Base-by-base conservation (phyloP, 2,113 vertebrate species). In the Zootoca vivipara region DNA sequence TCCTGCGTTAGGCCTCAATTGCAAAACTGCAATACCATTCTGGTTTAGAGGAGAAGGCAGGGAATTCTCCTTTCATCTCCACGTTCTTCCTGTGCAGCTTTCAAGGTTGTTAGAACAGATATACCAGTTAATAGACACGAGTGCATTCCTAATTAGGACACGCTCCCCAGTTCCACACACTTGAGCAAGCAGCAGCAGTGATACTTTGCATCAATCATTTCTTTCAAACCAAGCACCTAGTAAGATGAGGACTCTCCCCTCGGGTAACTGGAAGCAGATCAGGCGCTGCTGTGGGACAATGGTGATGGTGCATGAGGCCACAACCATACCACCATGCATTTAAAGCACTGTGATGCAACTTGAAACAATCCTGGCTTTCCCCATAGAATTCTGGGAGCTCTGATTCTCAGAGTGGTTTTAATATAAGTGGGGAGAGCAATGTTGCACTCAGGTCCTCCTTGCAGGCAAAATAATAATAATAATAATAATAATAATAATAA, bases 21-120 rank as follows among this genome's bases (percentile, higher is more conserved):
- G 20, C 30, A 89, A 52, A 52, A 52, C 46, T 52, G 86, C 33
- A 88, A 78, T 56, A 64, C 69, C 67, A 85, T 77, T 65, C 78
- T 78, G 72, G 35, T 85, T 83, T 16, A 35, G 56, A 52, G 46
- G 46, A 9, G 46, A 52, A 52, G 46, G 9, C 10, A 52, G 46
- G 46, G 46, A 52, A 52, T 52, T 20, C 33, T n/a, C 82, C 65
- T 13, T 58, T 64, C 38, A 26, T 30, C 78, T 62, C 40, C 13
- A 18, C 62, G 74, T 70, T 82, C 77, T 26, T 20, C 26, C 62
- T 24, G 0, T 38, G 80, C 6, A n/a, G 10, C 38, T 67, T 26
- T 65, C 24, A 30, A 62, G 6, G 82, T 28, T 56, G 35, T 80
- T 80, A 33, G 26, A 26, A 26, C 62, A 72, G 2, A 3, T 52